Base-by-base conservation (phyloP, 2,797 vertebrate species). In the Sparidentex hasta region DNA sequence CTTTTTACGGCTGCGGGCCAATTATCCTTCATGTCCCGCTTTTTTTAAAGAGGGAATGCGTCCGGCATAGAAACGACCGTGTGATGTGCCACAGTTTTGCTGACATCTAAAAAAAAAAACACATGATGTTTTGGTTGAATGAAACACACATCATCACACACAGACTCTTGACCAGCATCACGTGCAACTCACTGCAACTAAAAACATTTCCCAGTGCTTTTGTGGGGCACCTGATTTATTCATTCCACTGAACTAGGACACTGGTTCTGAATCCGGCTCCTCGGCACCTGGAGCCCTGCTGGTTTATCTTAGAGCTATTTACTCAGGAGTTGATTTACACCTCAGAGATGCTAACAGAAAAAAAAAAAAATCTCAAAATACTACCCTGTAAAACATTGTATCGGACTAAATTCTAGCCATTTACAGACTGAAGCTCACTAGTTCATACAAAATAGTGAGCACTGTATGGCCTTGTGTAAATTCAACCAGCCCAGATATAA, bases 1-100 rank as follows among this genome's bases (percentile, higher is more conserved):
- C 65, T 56, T 44, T 33, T 71, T 63, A 65, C 11, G 21, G 59
- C 58, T 52, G 74, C 70, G 4, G 71, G 71, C 69, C 81, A 89
- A 76, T 85, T 85, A 80, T 57, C 25, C 67, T 77, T 56, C 27
- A 48, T 44, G 48, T 85, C 74, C 70, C n/a, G 2, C 61, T 50
- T 62, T 69, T 76, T 79, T 78, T 58, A 56, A 78, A 70, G 76
- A 74, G 14, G 44, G 50, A 80, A 58, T 12, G 43, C 18, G 57
- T 62, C 51, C 29, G 27, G 21, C 55, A 74, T 50, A 7, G 21
- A 66, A 67, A 65, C 7, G 25, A 68, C 54, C 18, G 13, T 16
- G 38, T 7, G 23, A 69, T 1, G 1, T 62, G 59, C 23, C 38
- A 66, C 57, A 51, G 46, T 72, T 5, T 3, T 1, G 14, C 16